A percentile compares a stretch with the other conserved stretches of the same genome.
These are phyloP conservation scores for Epinephelus fuscoguttatus DNA, from an alignment of 2,113 vertebrate species.

Conservation along the genomic window DNA sequence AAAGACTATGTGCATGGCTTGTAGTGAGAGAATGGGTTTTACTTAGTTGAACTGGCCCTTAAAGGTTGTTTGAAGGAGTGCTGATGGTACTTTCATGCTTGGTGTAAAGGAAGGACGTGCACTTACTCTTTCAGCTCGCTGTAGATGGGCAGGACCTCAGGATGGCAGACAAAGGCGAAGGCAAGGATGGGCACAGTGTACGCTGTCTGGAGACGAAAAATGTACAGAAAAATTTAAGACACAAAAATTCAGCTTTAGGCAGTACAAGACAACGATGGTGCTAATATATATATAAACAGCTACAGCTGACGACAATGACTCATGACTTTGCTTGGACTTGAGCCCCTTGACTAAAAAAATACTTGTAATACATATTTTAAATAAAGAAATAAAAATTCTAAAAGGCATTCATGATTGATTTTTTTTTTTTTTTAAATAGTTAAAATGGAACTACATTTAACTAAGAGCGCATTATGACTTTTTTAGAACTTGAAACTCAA, in stretches of 20 bases:
- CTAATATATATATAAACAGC: no score
- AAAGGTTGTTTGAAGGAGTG: no score
- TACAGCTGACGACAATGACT: no score
- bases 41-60: background rate
- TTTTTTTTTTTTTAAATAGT: no score
- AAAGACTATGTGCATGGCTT: background rate
- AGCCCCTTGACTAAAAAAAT: no score
- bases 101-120: background rate
- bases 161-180: constrained; percentile 98
- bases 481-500: no score
- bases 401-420: no score
- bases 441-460: no score
- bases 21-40: background rate
- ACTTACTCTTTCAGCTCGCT: constrained; percentile 98
- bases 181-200: constrained; percentile 98
- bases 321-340: no score
- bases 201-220: constrained; percentile 86
- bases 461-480: no score
- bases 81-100: background rate
- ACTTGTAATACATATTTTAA: no score
- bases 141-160: constrained; percentile 98
- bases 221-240: background rate
- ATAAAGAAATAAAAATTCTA: no score
- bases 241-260: background rate
- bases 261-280: background rate